Base-by-base conservation (phyloP, 1,140 invertebrate genomes). In the Pantala flavescens region DNA sequence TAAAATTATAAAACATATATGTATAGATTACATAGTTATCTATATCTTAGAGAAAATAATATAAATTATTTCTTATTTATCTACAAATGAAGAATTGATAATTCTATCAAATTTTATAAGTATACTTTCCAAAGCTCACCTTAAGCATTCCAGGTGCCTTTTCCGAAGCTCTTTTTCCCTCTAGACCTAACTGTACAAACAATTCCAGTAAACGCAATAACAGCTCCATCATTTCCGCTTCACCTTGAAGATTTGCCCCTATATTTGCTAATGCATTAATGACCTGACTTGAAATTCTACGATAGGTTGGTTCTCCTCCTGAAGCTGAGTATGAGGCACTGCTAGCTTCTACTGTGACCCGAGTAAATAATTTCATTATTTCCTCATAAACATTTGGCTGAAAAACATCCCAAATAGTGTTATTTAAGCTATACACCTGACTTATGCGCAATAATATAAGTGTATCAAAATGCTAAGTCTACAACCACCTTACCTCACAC, bases 281-380 rank as follows among this genome's bases (percentile, higher is more conserved):
- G 0, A 99, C 97, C 1, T 96, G 91, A 73, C 93, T 90, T 0
- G 96, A 96, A 0, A 98, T 96, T 82, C 98, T 95, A 77, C 93
- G 91, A 79, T 43, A 82, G 77, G 43, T 84, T 76, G 89, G 87
- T 77, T 94, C 91, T 80, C 90, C 90, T 72, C 85, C 82, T 78
- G 85, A 88, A 43, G 87, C 85, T 70, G 89, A 90, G 80, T 98
- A 98, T 0, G 95, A 89, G n/a, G 91, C 87, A 77, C 92, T 94
- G 77, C 94, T 95, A 0, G 95, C 95, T 80, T 97, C 94, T 1
- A 98, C 89, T 0, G 96, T 96, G 73, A 98, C 96, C 79, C 92
- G 90, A 0, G 93, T 96, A 84, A 98, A 98, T 93, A 98, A 97
- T 79, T 94, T 90, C 95, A 99, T 97, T 43, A 99, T 95, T 81